Percentiles rank a stretch among this genome's conserved stretches.
Evolutionary conservation across 1,140 invertebrate species (phyloP).

Genomic region (Drosophila littoralis): DNA sequence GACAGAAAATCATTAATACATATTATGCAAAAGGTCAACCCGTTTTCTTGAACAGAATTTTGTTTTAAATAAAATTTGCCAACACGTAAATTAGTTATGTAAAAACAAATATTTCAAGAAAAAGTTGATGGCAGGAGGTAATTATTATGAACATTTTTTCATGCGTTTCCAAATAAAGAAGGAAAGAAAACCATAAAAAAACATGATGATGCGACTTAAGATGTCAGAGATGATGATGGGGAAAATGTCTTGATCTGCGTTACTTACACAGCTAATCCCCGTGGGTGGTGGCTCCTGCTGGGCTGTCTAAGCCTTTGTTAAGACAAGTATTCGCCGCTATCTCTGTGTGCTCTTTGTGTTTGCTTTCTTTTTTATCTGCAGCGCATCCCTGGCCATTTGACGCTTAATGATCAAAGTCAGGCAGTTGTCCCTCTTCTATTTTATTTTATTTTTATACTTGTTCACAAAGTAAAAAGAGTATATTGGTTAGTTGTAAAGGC

Average conservation of each 20-base stretch:
- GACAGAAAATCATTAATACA: no score
- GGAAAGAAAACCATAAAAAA: slow-evolving; percentile 2
- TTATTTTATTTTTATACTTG: no score
- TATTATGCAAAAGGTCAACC: no score
- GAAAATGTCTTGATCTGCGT: slow-evolving; percentile 55
- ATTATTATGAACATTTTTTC: neutral
- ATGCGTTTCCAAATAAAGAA: neutral
- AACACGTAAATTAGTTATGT: neutral
- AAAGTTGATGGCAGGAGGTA: neutral
- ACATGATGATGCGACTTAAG: slow-evolving; percentile 28
- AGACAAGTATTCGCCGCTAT: slow-evolving; percentile 18
- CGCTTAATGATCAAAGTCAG: slow-evolving; percentile 70
- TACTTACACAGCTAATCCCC: slow-evolving; percentile 51
- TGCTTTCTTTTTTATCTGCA: slow-evolving; percentile 51
- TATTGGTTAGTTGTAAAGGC: neutral
- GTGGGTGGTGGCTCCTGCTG: slow-evolving; percentile 17
- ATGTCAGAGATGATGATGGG: slow-evolving; percentile 28
- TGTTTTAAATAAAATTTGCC: neutral
- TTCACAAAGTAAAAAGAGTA: no score
- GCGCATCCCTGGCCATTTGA: slow-evolving; percentile 57
- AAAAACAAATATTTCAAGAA: neutral
- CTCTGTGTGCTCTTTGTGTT: slow-evolving; percentile 21
- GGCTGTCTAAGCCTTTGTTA: slow-evolving; percentile 54
- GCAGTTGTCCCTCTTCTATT: slow-evolving; percentile 32
- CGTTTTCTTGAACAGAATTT: neutral